phyloP scores from a whole-genome alignment of 2,888 invertebrate species.

The Chesias legatella region DNA sequence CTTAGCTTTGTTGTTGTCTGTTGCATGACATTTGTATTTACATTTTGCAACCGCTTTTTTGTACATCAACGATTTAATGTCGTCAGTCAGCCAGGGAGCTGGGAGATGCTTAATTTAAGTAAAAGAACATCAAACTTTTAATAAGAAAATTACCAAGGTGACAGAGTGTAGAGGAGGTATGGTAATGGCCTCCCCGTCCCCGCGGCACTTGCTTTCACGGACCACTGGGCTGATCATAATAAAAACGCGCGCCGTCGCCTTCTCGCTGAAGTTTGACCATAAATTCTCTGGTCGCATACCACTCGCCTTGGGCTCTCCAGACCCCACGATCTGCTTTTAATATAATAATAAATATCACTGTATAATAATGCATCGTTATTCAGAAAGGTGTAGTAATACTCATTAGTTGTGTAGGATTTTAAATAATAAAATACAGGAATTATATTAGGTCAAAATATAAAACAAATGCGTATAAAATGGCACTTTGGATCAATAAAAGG shows the following conservation, averaged over 20 bases:
- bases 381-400: conserved; percentile 28
- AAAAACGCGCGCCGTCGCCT: conserved; percentile 80
- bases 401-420: conserved; percentile 4
- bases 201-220: conserved; percentile 79
- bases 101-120: conserved; percentile 30
- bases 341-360: conserved; percentile 76
- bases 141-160: conserved; percentile 72
- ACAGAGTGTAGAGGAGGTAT: conserved; percentile 77
- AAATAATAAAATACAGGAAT: too few relatives aligned
- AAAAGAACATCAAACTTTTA: conserved; percentile 55
- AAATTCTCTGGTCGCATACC: conserved; percentile 74
- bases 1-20: too few relatives aligned
- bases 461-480: too few relatives aligned
- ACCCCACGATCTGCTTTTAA: conserved; percentile 70
- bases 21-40: too few relatives aligned
- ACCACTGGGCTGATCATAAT: conserved; percentile 81
- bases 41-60: too few relatives aligned
- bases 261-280: conserved; percentile 78
- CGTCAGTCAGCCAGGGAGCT: too few relatives aligned
- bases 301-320: conserved; percentile 62
- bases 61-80: too few relatives aligned
- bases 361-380: conserved; percentile 13
- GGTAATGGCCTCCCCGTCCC: conserved; percentile 77
- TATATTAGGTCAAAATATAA: too few relatives aligned
- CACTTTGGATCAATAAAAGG: too few relatives aligned